Percentiles rank a stretch among this genome's conserved stretches.
phyloP scores from a whole-genome alignment of 2,113 vertebrate species.

The Butorides virescens region DNA sequence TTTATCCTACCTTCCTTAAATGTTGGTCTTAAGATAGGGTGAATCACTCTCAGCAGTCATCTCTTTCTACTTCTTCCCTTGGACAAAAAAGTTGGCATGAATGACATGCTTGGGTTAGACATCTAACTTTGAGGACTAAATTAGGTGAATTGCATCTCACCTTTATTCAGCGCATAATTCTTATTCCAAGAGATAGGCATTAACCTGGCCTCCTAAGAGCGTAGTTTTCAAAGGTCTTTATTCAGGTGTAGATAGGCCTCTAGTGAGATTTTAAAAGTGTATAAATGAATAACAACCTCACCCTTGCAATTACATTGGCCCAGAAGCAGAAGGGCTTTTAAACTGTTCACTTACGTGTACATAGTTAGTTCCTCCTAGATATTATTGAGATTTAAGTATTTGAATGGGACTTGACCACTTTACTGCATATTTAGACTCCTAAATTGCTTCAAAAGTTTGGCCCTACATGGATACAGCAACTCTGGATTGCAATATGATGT shows the following conservation, averaged over 20 bases:
- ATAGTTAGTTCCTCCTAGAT: not conserved
- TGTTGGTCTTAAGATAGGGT: not conserved
- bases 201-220: not conserved
- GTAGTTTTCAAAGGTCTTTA: not conserved
- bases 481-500: not conserved
- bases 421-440: not conserved
- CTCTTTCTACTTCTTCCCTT: not conserved
- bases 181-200: not conserved
- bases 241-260: not conserved
- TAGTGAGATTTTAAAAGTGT: not conserved
- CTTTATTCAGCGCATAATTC: not conserved
- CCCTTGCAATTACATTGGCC: not conserved
- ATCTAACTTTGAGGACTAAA: not conserved
- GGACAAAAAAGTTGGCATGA: not conserved
- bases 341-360: not conserved
- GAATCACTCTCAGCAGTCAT: not conserved
- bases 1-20: not conserved
- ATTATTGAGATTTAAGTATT: not conserved
- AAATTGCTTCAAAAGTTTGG: not conserved
- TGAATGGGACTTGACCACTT: not conserved
- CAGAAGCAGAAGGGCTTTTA: not conserved
- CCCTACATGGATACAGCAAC: not conserved
- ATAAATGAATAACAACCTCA: not conserved
- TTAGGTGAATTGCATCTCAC: not conserved
- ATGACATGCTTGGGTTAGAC: not conserved